Conservation (phyloP, 2,888 invertebrate genomes). For the Mycalesis mineus region DNA sequence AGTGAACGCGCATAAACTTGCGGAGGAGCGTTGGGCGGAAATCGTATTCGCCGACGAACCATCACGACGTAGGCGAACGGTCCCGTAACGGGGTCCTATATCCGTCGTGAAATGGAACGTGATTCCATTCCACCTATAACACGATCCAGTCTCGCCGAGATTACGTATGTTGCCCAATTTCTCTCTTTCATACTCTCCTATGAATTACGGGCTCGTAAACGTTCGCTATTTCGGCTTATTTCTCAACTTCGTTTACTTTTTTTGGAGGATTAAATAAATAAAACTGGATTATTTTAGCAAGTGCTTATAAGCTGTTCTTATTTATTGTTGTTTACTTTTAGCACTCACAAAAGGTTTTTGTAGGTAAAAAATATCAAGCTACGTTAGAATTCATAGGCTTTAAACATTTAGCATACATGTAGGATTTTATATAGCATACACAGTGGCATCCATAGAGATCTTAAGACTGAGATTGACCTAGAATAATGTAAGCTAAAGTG, state of each 20-base stretch:
- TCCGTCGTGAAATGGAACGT: constrained; percentile 40
- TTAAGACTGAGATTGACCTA: too few species aligned
- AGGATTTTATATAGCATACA: too few species aligned
- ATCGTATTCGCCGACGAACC: constrained; percentile 64
- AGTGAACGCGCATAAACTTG: constrained; percentile 50
- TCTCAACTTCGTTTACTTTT: constrained; percentile 7
- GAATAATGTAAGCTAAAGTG: too few species aligned
- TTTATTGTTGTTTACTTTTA: too few species aligned
- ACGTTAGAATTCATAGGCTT: too few species aligned
- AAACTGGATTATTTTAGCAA: too few species aligned
- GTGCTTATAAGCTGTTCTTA: too few species aligned
- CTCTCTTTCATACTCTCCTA: constrained; percentile 11
- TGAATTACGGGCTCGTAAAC: constrained; percentile 16
- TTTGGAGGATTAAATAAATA: too few species aligned
- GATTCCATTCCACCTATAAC: constrained; percentile 30
- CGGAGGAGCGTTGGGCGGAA: constrained; percentile 54
- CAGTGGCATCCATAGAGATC: too few species aligned
- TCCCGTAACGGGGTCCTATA: constrained; percentile 41
- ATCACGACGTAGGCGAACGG: constrained; percentile 44
- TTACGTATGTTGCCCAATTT: constrained; percentile 28
- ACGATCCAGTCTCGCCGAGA: constrained; percentile 24
- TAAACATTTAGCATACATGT: too few species aligned
- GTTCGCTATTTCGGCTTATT: constrained; percentile 16
- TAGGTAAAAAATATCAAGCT: too few species aligned
- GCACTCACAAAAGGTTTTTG: too few species aligned